phyloP scores from a whole-genome alignment of 2,797 vertebrate species.

The Mus caroli region DNA sequence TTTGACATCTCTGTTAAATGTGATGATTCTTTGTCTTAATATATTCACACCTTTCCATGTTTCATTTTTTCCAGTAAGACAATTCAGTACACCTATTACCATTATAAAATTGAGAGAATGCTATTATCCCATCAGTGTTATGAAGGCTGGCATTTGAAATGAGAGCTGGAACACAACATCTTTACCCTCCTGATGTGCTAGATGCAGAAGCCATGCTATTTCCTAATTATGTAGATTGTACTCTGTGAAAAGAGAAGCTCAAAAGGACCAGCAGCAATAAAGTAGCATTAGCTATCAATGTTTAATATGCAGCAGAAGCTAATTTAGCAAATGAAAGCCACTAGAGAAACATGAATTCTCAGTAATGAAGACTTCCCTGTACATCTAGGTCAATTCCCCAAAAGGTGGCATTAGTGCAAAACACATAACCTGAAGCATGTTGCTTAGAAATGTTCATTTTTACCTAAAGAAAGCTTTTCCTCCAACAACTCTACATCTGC shows the following conservation, averaged over 20 bases:
- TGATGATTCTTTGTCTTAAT: constrained; percentile 78
- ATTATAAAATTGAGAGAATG: constrained; percentile 83
- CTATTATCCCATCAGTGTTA: constrained; percentile 86
- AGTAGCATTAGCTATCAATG: constrained; percentile 66
- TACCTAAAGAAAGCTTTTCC: neutral
- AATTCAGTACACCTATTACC: constrained; percentile 74
- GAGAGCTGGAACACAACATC: constrained; percentile 76
- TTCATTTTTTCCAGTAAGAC: constrained; percentile 79
- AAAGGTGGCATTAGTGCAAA: constrained; percentile 63
- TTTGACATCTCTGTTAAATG: constrained; percentile 82
- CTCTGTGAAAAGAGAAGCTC: constrained; percentile 76
- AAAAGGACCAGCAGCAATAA: constrained; percentile 76
- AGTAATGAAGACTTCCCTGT: constrained; percentile 75
- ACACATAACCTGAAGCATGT: constrained; percentile 61
- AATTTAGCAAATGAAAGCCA: constrained; percentile 81
- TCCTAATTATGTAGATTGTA: constrained; percentile 85
- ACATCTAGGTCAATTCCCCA: constrained; percentile 74
- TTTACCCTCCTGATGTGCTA: constrained; percentile 76
- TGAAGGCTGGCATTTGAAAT: constrained; percentile 74
- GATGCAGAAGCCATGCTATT: constrained; percentile 81
- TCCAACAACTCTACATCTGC: neutral
- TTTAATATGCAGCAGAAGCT: constrained; percentile 78
- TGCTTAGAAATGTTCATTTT: constrained; percentile 1
- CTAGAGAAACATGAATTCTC: constrained; percentile 75
- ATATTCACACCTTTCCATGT: constrained; percentile 77